Conservation (phyloP, 2,888 invertebrate species). For the Miltochrista miniata region DNA sequence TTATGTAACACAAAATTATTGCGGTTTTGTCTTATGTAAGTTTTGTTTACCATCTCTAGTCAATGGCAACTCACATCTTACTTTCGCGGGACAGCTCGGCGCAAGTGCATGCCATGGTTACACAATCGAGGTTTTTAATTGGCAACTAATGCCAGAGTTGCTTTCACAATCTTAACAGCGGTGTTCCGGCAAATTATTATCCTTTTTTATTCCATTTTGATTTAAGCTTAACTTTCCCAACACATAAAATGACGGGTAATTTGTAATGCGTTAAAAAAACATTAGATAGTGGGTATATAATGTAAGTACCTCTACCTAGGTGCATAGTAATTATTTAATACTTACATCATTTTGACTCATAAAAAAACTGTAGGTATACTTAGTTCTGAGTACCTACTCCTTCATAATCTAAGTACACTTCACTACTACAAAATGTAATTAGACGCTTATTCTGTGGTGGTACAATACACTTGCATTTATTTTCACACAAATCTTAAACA, state of each 20-base stretch:
- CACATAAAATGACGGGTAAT: constrained; percentile 23
- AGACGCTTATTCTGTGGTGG: too few relatives aligned
- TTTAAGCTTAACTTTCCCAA: constrained; percentile 59
- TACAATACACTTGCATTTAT: too few relatives aligned
- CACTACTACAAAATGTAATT: too few relatives aligned
- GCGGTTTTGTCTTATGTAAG: constrained; percentile 65
- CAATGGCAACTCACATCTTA: constrained; percentile 47
- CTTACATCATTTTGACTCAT: too few relatives aligned
- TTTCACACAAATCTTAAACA: too few relatives aligned
- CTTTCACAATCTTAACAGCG: constrained; percentile 68
- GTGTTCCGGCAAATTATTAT: constrained; percentile 61
- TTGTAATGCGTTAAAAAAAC: constrained; percentile 24
- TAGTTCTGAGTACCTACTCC: too few relatives aligned
- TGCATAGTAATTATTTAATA: too few relatives aligned
- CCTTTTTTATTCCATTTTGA: constrained; percentile 56
- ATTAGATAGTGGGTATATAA: too few relatives aligned
- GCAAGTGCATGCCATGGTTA: constrained; percentile 47
- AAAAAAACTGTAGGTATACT: too few relatives aligned
- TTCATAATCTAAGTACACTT: too few relatives aligned
- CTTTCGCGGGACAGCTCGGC: constrained; percentile 57
- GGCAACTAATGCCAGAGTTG: constrained; percentile 76
- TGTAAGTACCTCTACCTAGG: not conserved
- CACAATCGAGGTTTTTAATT: constrained; percentile 68
- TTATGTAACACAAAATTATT: constrained; percentile 38
- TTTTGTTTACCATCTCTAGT: constrained; percentile 64